Conservation (phyloP, 1,140 invertebrate genomes). For the Lanistes nyassanus region DNA sequence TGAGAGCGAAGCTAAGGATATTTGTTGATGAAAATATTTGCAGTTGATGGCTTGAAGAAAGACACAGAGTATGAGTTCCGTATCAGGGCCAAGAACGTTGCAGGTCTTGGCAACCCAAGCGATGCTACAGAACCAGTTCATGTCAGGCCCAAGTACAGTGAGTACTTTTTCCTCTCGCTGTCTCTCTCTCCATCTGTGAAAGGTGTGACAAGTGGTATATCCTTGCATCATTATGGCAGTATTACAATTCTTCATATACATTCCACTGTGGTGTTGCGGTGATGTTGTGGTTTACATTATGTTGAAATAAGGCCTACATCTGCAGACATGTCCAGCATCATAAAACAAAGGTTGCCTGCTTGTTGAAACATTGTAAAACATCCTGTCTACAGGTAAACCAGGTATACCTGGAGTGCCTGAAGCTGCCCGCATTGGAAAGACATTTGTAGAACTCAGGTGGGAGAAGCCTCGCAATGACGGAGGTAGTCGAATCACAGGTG, state of each 20-base stretch:
- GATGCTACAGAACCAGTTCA: slow-evolving; percentile 85
- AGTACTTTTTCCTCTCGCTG: slow-evolving; percentile 26
- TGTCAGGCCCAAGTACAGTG: slow-evolving; percentile 91
- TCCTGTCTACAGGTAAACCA: slow-evolving; percentile 53
- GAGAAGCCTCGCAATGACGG: slow-evolving; percentile 90
- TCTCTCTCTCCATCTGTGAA: too few relatives aligned
- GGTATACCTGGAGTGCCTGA: slow-evolving; percentile 79
- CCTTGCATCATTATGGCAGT: too few relatives aligned
- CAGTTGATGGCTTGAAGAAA: slow-evolving; percentile 89
- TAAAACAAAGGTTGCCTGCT: background rate
- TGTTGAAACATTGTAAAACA: background rate
- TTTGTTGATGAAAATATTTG: background rate
- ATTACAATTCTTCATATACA: too few relatives aligned
- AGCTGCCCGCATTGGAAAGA: slow-evolving; percentile 82
- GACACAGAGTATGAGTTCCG: slow-evolving; percentile 98
- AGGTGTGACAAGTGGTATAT: too few relatives aligned
- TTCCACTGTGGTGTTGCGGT: too few relatives aligned
- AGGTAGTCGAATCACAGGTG: slow-evolving; percentile 86
- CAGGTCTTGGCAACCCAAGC: slow-evolving; percentile 94
- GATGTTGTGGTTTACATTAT: too few relatives aligned
- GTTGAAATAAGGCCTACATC: background rate
- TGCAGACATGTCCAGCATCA: too few relatives aligned
- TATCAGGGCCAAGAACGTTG: slow-evolving; percentile 94
- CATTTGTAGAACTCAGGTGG: slow-evolving; percentile 85
- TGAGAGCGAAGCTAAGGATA: too few relatives aligned